A percentile compares a stretch with the other conserved stretches of the same genome.
phyloP scores from a whole-genome alignment of 2,113 vertebrate species.

The Corythoichthys haematopterus region DNA sequence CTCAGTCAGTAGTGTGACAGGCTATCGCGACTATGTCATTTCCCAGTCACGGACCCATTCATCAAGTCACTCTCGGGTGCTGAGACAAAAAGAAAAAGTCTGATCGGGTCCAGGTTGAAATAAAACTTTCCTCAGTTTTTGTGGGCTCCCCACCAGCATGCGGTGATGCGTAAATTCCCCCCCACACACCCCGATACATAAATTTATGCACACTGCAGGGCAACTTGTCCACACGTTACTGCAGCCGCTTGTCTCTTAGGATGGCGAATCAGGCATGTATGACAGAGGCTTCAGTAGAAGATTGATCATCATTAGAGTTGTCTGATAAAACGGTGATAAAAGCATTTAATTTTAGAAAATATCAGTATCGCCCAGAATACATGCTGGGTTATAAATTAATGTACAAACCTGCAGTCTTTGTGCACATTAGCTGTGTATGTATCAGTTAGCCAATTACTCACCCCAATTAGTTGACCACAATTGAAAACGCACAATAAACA shows the following conservation, averaged over 20 bases:
- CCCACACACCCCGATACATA: neutral
- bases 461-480: no score
- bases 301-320: neutral
- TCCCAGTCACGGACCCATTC: slow-evolving; percentile 39
- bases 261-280: neutral
- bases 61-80: slow-evolving; percentile 49
- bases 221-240: slow-evolving; percentile 13
- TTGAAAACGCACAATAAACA: no score
- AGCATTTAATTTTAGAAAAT: no score
- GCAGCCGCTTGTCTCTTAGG: neutral
- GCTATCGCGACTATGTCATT: slow-evolving; percentile 40
- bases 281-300: neutral
- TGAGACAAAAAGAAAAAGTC: slow-evolving; percentile 49
- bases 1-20: slow-evolving; percentile 25
- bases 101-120: slow-evolving; percentile 28
- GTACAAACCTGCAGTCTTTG: no score
- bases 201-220: neutral
- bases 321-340: no score
- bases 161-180: slow-evolving; percentile 15
- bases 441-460: no score
- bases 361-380: no score
- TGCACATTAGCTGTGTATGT: no score
- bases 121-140: slow-evolving; percentile 34
- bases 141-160: neutral
- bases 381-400: no score